Evolutionary conservation across 2,888 invertebrate species (phyloP).

Genomic region (Baronia brevicornis): DNA sequence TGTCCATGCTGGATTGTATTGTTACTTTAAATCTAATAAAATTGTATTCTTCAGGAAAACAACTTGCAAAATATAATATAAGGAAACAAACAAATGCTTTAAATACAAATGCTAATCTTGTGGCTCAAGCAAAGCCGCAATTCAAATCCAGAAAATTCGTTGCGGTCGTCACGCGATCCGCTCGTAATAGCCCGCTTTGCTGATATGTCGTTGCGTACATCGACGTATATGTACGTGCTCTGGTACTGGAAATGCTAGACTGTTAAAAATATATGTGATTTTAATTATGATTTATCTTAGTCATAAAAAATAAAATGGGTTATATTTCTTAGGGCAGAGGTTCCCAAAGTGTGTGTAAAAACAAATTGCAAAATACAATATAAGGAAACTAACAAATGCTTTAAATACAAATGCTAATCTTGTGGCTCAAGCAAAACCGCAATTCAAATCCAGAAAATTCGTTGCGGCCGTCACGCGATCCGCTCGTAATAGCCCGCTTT

Average conservation of each 20-base stretch:
- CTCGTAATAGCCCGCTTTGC: constrained; percentile 23
- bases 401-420: constrained; percentile 15
- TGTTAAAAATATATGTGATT: no score
- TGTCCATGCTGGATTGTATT: no score
- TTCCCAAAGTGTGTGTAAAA: no score
- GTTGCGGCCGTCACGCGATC: constrained; percentile 27
- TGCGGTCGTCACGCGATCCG: constrained; percentile 27
- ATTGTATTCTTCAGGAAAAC: no score
- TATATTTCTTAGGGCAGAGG: no score
- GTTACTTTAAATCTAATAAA: no score
- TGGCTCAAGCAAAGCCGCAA: constrained; percentile 18
- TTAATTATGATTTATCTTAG: no score
- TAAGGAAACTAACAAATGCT: constrained; percentile 5
- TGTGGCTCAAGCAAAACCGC: constrained; percentile 17
- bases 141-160: constrained; percentile 27
- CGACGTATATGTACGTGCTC: constrained; percentile 6
- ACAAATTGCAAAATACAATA: background rate
- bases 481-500: constrained; percentile 23
- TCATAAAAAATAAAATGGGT: no score
- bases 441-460: constrained; percentile 27
- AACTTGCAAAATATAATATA: background rate
- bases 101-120: constrained; percentile 15
- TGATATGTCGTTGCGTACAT: constrained; percentile 14
- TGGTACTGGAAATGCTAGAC: no score
- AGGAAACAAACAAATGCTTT: constrained; percentile 6